A percentile compares a stretch with the other conserved stretches of the same genome.
phyloP scores from a whole-genome alignment of 2,888 invertebrate genomes.

The Latrodectus hesperus region DNA sequence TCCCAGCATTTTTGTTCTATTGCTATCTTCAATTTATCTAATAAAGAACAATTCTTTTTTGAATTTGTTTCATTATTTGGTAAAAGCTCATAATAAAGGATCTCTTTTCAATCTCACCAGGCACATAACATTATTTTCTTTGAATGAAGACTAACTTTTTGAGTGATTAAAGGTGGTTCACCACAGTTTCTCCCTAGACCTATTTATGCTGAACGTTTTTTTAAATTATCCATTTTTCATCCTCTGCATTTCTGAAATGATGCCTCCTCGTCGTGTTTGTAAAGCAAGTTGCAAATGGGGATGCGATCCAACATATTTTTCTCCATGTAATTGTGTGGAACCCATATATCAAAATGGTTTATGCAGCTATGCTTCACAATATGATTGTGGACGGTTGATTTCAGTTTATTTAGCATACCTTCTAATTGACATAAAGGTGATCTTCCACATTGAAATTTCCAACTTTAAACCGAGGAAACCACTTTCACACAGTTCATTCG shows the following conservation, averaged over 20 bases:
- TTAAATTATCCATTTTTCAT: background rate
- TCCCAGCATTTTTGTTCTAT: conserved; percentile 19
- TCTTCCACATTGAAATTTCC: background rate
- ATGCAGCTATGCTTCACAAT: background rate
- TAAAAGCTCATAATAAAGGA: conserved; percentile 39
- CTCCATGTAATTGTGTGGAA: background rate
- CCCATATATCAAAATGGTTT: background rate
- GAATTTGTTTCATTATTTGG: conserved; percentile 35
- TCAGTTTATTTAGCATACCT: background rate
- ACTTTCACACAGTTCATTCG: background rate
- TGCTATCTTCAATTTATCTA: conserved; percentile 25
- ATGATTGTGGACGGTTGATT: background rate
- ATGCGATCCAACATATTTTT: background rate
- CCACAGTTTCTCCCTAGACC: background rate
- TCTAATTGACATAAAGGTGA: background rate
- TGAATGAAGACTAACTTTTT: conserved; percentile 36
- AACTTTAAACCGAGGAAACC: background rate
- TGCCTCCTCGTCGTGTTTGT: too few species aligned
- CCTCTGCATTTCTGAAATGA: background rate
- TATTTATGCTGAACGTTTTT: background rate
- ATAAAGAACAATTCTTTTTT: conserved; percentile 19
- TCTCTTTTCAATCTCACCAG: conserved; percentile 19
- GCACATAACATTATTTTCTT: conserved; percentile 11
- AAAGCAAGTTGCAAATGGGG: background rate
- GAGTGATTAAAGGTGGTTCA: background rate